Evolutionary conservation across 1,140 invertebrate genomes (phyloP), one percentile per base, ranked within the genome.

Genomic region (Homalodisca vitripennis): DNA sequence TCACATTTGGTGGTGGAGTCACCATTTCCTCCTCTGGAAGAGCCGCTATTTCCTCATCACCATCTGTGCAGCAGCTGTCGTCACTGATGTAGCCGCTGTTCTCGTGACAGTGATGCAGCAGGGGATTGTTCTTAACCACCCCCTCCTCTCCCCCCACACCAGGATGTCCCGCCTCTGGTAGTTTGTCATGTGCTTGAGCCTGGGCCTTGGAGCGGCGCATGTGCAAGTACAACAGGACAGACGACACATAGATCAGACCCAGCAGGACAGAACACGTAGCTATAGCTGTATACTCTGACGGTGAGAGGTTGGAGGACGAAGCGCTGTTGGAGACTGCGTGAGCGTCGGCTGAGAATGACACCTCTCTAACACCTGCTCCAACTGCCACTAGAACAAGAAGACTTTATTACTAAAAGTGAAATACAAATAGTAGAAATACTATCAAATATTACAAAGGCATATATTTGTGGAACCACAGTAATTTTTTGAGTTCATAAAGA

Each of bases 191-290:
- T 60, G 20, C 27, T 26, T 60, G 3, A 20, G 24, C 41, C 41
- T 70, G 51, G 46, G 41, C 53, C 47, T 73, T 55, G 34, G 63
- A 64, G 47, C 69, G 80, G 71, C 87, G 84, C 60, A 90, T 85
- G 73, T 92, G 89, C 6, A 95, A 77, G 75, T 92, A 94, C 0
- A 93, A 81, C 24, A 92, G 88, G 3, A 94, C 88, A 14, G 91
- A 92, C 0, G 90, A 88, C 1, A 94, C 87, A 74, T 94, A 95
- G 72, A 93, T 90, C 14, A 94, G 80, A 0, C 91, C 92, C 2
- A 95, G 80, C 1, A 93, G 80, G 32, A 93, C 81, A 0, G 91
- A 90, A 72, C 90, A 91, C 12, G 93, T 83, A 13, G 89, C 92
- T 53, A 95, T 92, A 0, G 91, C 90, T 0, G 92, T 84, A 72